Evolutionary conservation across 2,888 invertebrate species (phyloP), one percentile per base, ranked within the genome.

Genomic region (Agriopis leucophaearia): DNA sequence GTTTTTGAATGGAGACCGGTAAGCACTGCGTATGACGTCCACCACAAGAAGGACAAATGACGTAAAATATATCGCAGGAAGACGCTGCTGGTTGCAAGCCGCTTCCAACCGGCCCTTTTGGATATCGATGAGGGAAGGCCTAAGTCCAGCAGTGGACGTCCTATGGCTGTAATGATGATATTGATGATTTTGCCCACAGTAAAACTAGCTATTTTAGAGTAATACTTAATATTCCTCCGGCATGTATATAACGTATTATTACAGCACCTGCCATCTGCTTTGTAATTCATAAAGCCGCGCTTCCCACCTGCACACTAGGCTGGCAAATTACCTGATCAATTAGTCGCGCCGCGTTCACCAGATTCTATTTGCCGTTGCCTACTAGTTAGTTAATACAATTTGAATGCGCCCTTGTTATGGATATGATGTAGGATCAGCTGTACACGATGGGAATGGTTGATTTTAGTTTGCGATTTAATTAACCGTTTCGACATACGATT

Each of bases 301-400:
- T 59, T 27, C 79, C 80, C 81, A 82, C 81, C 82, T 83, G 82
- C 81, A 76, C 78, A 75, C 76, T 51, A 73, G 42, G 59, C 27
- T 59, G 55, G 45, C 64, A 83, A 85, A 87, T 86, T 83, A 85
- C 78, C 85, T 88, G 87, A 88, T 88, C 85, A 88, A 87, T 86
- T 87, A 88, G 87, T 86, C 88, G 74, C 79, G 62, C 42, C 83
- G 87, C 85, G 87, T 86, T 80, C 81, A 70, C 62, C 74, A 81
- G 74, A 78, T 76, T 77, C 73, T 82, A 79, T 84, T 84, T 83
- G 73, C 75, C 73, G 27, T 44, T 77, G 76, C 77, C 78, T 78
- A 78, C 81, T 79, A 80, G 80, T 83, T 84, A 83, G 82, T 80
- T 81, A 81, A 81, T 79, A 75, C 78, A 75, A 77, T 80, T 80